Base-by-base conservation (phyloP, 2,797 vertebrate species). In the Neosilurus hyrtlii region DNA sequence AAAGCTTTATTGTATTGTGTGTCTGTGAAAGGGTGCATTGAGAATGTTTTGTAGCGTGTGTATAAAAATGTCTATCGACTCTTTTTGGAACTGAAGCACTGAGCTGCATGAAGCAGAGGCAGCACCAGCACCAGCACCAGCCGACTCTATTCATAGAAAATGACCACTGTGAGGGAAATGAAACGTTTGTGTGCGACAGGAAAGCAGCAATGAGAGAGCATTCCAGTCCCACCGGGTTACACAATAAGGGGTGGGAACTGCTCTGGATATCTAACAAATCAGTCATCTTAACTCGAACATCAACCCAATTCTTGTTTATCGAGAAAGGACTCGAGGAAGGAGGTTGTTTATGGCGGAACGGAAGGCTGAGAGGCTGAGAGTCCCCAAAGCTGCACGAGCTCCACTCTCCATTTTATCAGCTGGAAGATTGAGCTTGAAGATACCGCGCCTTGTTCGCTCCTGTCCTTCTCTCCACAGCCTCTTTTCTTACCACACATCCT, bases 171-270 rank as follows among this genome's bases (percentile, higher is more conserved):
- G 62, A 52, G 76, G 91, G 93, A 93, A 94, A 93, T 91, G 90
- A 93, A 92, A 93, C 90, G 88, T 90, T 93, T 85, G 90, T 80
- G 88, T 90, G 92, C 83, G 93, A 94, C 94, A 95, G 94, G 94
- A 94, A 95, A 94, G 92, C 92, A 90, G 92, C 92, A 86, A 63
- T 87, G 89, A 93, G 92, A 93, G 92, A 92, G 91, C 92, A 95
- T 94, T 95, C 93, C 93, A 89, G 86, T 54, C 79, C 82, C 90
- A 80, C 90, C 81, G 68, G 79, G 37, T 82, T 88, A 91, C 91
- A 94, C 94, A 94, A 94, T 94, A 88, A 92, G 92, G 93, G 94
- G 94, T 93, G 94, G 94, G 93, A 81, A 93, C 94, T 88, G 63
- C 84, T 68, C 87, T 89, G 84, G 86, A 87, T 81, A 88, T 90